Evolutionary conservation across 1,140 invertebrate species (phyloP).

Genomic region (Leptonema lineaticorne): DNA sequence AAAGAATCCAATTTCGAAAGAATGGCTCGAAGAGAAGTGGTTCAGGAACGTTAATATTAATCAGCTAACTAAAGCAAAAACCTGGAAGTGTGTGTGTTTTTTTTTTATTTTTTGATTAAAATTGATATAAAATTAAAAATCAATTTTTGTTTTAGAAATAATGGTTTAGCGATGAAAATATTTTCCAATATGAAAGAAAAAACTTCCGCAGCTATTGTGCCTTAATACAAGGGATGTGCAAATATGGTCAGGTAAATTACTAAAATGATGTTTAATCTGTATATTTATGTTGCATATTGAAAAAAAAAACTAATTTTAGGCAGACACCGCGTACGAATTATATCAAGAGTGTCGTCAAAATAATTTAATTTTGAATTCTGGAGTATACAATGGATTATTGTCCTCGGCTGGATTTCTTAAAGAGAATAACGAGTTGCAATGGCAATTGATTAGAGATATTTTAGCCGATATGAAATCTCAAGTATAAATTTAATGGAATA

Average conservation of each 20-base stretch:
- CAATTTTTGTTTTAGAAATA: constrained; percentile 53
- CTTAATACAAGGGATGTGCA: constrained; percentile 73
- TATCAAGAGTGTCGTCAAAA: constrained; percentile 68
- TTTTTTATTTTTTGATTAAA: background rate
- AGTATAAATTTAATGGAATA: constrained; percentile 38
- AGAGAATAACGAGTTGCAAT: constrained; percentile 63
- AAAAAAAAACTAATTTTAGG: constrained; percentile 47
- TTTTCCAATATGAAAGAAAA: constrained; percentile 66
- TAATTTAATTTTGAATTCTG: constrained; percentile 61
- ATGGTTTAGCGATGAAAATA: constrained; percentile 67
- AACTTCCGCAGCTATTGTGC: constrained; percentile 64
- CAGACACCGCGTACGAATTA: constrained; percentile 63
- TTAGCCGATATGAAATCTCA: constrained; percentile 61
- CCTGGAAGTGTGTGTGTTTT: constrained; percentile 71
- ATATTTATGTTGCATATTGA: background rate
- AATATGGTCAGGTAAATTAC: constrained; percentile 61
- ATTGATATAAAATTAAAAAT: background rate
- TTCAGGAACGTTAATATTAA: constrained; percentile 57
- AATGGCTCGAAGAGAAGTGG: constrained; percentile 79
- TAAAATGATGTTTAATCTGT: background rate
- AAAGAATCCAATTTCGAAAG: constrained; percentile 62
- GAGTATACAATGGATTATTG: constrained; percentile 74
- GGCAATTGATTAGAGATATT: constrained; percentile 61
- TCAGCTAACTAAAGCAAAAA: constrained; percentile 60
- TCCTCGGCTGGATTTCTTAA: constrained; percentile 59